Evolutionary conservation across 2,797 vertebrate genomes (phyloP).

Genomic region (Chelon labrosus): DNA sequence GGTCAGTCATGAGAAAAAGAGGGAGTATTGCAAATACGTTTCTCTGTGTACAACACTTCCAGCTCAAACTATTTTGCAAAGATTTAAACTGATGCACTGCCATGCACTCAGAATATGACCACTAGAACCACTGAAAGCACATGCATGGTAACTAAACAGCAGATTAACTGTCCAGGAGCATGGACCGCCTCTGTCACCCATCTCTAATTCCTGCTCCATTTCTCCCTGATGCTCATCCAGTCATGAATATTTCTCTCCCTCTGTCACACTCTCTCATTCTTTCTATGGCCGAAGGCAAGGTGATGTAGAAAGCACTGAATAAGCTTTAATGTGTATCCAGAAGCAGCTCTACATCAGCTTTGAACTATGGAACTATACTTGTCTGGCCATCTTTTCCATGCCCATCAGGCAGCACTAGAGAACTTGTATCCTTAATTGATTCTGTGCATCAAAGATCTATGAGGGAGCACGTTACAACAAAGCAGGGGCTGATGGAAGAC

Average conservation of each 20-base stretch:
- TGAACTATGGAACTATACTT: slow-evolving; percentile 59
- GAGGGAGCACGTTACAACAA: slow-evolving; percentile 36
- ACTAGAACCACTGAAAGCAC: too few species aligned
- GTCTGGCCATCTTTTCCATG: slow-evolving; percentile 59
- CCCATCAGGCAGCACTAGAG: slow-evolving; percentile 44
- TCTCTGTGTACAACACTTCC: background rate
- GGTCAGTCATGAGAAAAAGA: background rate
- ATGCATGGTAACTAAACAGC: too few species aligned
- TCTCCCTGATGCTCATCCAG: slow-evolving; percentile 53
- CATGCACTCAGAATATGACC: background rate
- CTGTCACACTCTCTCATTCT: slow-evolving; percentile 18
- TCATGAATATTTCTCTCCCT: slow-evolving; percentile 48
- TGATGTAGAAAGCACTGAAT: slow-evolving; percentile 57
- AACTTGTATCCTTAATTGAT: slow-evolving; percentile 63
- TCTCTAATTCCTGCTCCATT: slow-evolving; percentile 53
- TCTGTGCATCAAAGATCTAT: slow-evolving; percentile 48
- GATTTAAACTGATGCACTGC: background rate
- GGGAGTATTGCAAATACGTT: background rate
- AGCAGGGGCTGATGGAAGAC: slow-evolving; percentile 48
- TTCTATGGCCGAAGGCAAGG: slow-evolving; percentile 57
- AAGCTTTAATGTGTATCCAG: slow-evolving; percentile 59
- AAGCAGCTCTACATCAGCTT: slow-evolving; percentile 54
- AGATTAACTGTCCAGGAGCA: too few species aligned
- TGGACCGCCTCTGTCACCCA: slow-evolving; percentile 6
- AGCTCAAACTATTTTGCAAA: background rate